Evolutionary conservation across 2,113 vertebrate species (phyloP).

Genomic region (Panthera leo): DNA sequence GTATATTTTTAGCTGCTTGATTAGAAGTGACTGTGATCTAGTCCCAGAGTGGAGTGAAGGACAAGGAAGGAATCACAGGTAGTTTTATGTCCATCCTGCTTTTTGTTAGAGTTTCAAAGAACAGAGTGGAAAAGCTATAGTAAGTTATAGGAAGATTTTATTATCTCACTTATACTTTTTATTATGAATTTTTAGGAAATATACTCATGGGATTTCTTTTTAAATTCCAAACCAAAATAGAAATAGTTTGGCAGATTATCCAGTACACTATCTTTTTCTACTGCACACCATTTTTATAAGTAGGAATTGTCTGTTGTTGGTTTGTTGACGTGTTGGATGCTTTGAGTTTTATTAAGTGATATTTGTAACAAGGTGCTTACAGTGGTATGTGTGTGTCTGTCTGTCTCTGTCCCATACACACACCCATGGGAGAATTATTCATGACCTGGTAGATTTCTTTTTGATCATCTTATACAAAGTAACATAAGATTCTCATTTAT

Average conservation of each 20-base stretch:
- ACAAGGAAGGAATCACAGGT: neutral
- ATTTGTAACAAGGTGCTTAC: neutral
- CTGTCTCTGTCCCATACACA: neutral
- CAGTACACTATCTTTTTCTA: neutral
- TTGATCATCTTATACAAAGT: neutral
- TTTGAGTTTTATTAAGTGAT: conserved; percentile 34
- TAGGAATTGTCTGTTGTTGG: conserved; percentile 14
- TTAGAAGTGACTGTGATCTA: neutral
- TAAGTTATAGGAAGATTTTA: conserved; percentile 14
- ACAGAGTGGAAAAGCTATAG: neutral
- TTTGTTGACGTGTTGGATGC: neutral
- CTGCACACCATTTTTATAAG: neutral
- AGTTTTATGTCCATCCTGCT: neutral
- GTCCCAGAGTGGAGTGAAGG: neutral
- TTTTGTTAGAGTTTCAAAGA: neutral
- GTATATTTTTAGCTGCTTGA: neutral
- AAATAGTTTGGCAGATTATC: neutral
- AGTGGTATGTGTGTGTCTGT: neutral
- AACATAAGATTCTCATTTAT: neutral
- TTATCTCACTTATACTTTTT: conserved; percentile 17
- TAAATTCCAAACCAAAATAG: conserved; percentile 22
- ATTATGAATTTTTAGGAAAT: conserved; percentile 38
- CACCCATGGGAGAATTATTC: neutral
- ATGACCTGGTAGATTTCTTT: conserved; percentile 5
- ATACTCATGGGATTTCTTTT: neutral